phyloP scores from a whole-genome alignment of 2,113 vertebrate genomes.

The sheep (Ovis aries) region DNA sequence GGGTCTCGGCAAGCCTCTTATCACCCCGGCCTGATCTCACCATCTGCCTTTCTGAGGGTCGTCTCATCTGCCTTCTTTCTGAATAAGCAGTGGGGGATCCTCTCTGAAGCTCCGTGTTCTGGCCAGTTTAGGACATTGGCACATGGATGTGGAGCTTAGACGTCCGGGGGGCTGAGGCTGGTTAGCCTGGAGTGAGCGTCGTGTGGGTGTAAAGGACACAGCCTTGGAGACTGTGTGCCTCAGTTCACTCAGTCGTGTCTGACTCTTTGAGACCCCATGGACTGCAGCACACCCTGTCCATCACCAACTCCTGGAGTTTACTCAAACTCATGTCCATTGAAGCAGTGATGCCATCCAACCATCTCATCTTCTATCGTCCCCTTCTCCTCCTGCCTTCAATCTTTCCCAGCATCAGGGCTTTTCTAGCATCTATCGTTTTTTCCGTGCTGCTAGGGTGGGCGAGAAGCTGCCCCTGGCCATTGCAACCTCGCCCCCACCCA shows the following conservation, averaged over 20 bases:
- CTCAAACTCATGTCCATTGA: background rate
- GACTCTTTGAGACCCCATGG: background rate
- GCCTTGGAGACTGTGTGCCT: background rate
- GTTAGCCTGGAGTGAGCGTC: background rate
- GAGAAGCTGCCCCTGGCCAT: background rate
- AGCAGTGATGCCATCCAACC: background rate
- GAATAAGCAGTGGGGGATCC: background rate
- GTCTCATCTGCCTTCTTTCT: background rate
- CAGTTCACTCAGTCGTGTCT: background rate
- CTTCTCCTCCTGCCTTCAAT: background rate
- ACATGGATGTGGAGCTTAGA: background rate
- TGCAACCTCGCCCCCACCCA: fast-evolving
- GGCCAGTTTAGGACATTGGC: background rate
- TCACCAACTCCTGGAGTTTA: background rate
- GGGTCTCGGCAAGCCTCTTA: fast-evolving
- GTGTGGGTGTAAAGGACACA: background rate
- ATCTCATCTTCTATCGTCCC: background rate
- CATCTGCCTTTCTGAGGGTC: background rate
- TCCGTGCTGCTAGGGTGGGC: background rate
- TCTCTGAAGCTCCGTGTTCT: background rate
- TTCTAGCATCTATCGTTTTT: background rate
- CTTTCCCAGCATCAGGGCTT: background rate
- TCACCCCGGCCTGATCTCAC: background rate
- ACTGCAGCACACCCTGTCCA: background rate
- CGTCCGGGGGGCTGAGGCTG: background rate